Conservation (phyloP, 2,797 vertebrate species). For the Poeciliopsis presidionis region DNA sequence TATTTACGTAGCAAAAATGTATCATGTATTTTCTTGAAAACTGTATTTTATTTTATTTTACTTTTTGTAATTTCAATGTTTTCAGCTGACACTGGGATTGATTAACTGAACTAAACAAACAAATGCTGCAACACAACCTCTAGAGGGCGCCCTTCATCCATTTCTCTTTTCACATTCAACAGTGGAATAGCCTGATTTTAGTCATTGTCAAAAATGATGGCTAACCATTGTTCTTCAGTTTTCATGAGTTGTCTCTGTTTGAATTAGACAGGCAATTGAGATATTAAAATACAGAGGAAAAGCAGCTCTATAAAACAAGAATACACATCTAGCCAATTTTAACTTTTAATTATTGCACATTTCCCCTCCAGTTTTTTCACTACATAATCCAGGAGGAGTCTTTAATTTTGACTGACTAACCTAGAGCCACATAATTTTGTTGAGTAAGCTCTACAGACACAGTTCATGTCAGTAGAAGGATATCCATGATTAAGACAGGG, state of each 20-base stretch:
- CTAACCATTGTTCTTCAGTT: background rate
- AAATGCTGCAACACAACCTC: background rate
- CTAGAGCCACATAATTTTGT: background rate
- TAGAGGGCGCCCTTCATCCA: background rate
- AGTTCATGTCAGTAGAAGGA: background rate
- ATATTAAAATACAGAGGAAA: background rate
- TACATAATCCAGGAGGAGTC: background rate
- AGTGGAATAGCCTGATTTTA: background rate
- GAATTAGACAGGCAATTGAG: background rate
- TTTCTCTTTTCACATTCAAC: background rate
- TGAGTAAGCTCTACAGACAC: background rate
- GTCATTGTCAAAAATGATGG: background rate
- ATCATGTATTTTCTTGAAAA: background rate
- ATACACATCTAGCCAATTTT: background rate
- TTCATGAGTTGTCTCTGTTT: background rate
- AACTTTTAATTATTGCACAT: background rate
- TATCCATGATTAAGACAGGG: constrained; percentile 6
- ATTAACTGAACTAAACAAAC: background rate
- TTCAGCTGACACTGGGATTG: background rate
- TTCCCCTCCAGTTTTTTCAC: background rate
- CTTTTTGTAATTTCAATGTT: background rate
- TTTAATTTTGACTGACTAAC: background rate
- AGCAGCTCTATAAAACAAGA: background rate
- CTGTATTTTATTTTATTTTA: background rate
- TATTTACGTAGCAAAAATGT: background rate